A percentile compares a stretch with the other conserved stretches of the same genome.
Conservation (phyloP, 2,888 invertebrate species). For the Diogma glabrata region DNA sequence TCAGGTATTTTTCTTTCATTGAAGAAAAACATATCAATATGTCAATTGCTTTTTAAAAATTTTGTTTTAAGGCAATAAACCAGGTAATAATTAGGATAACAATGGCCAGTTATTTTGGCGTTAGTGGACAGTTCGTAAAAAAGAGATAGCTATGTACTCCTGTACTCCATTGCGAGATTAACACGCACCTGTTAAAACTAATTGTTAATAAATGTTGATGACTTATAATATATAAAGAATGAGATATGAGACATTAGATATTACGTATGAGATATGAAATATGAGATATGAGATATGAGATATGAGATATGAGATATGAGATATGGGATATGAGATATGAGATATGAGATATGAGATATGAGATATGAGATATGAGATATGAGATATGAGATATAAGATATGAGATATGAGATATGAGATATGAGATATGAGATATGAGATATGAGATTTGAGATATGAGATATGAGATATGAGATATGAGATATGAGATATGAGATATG, state of each 20-base stretch:
- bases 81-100: too few species aligned
- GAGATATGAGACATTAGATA: background rate
- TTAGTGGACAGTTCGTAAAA: too few species aligned
- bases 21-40: too few species aligned
- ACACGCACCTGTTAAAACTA: too few species aligned
- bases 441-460: background rate
- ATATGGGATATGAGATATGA: background rate
- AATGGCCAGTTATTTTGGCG: too few species aligned
- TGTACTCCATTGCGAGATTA: too few species aligned
- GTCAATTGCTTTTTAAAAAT: too few species aligned
- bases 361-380: background rate
- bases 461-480: background rate
- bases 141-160: too few species aligned
- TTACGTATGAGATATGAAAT: background rate
- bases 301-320: background rate
- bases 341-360: background rate
- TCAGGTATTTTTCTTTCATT: too few species aligned
- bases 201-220: too few species aligned
- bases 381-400: background rate
- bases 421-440: background rate
- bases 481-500: background rate
- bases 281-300: background rate
- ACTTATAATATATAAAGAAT: background rate
- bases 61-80: too few species aligned
- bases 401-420: background rate